Evolutionary conservation across 30 jellyfish, hydroid and myxozoan species (phyloP).

Genomic region (Mastigias papua): DNA sequence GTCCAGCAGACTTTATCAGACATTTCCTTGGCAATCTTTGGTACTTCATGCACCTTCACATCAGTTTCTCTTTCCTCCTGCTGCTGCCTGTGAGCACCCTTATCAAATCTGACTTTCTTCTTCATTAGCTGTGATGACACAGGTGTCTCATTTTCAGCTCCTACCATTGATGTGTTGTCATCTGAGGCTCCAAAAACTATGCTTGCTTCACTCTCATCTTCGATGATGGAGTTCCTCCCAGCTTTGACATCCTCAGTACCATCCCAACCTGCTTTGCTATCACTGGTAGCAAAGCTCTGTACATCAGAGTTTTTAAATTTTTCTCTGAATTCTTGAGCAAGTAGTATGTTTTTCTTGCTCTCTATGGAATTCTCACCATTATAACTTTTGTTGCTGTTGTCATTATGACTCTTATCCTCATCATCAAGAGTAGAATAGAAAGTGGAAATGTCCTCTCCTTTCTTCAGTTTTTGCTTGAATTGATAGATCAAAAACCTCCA

Average conservation of each 20-base stretch:
- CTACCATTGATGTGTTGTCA: conserved; percentile 18
- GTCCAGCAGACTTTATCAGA: conserved; percentile 75
- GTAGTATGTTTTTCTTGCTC: not conserved
- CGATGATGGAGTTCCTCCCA: conserved; percentile 30
- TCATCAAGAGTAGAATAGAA: conserved; percentile 48
- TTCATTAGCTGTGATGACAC: conserved; percentile 2
- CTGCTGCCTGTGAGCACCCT: not conserved
- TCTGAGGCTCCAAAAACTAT: conserved; percentile 31
- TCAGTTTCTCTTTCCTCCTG: not conserved
- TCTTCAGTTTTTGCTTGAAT: conserved; percentile 58
- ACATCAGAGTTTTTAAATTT: conserved; percentile 42
- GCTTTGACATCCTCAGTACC: not conserved
- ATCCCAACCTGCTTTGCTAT: not conserved
- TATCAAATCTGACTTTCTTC: conserved; percentile 68
- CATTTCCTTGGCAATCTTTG: not conserved
- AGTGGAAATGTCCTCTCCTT: conserved; percentile 70
- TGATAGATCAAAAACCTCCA: conserved; percentile 80
- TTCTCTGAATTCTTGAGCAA: conserved; percentile 56
- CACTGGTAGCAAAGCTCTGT: not conserved
- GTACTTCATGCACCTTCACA: not conserved
- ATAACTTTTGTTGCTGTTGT: too few relatives aligned
- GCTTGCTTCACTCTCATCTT: conserved; percentile 72
- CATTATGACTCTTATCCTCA: conserved; percentile 56
- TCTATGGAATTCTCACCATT: not conserved
- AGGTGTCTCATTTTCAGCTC: conserved; percentile 31